Evolutionary conservation across 2,113 vertebrate species (phyloP).

Genomic region (Ascaphus truei): DNA sequence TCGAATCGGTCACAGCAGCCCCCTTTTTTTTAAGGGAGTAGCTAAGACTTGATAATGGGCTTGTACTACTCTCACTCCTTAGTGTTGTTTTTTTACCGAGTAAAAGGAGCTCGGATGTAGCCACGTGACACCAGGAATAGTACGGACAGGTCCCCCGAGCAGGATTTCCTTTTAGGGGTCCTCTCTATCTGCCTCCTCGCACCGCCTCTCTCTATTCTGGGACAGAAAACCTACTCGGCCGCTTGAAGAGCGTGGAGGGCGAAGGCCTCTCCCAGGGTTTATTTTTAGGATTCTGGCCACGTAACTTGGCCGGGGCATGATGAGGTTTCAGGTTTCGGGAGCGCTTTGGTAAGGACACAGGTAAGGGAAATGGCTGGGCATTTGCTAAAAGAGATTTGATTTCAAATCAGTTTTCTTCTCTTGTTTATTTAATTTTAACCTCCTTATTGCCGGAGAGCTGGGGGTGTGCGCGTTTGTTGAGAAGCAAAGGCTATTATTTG

Average conservation of each 20-base stretch:
- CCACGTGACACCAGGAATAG: constrained; percentile 68
- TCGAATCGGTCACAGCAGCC: too few species aligned
- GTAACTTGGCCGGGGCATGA: constrained; percentile 16
- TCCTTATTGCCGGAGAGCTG: too few species aligned
- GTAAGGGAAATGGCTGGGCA: constrained; percentile 18
- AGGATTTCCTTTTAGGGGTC: constrained; percentile 81
- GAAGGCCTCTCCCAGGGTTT: not conserved
- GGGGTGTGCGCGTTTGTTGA: too few species aligned
- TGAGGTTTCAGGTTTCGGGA: constrained; percentile 21
- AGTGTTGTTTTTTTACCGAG: too few species aligned
- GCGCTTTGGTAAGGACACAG: constrained; percentile 35
- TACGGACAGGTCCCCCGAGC: constrained; percentile 35
- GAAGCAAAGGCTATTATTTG: too few species aligned
- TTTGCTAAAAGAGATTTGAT: too few species aligned
- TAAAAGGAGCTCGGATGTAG: constrained; percentile 42
- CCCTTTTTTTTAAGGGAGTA: not conserved
- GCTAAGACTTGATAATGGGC: too few species aligned
- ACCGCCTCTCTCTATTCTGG: constrained; percentile 58
- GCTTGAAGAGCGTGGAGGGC: not conserved
- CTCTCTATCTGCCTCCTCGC: constrained; percentile 32
- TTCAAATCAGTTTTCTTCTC: too few species aligned
- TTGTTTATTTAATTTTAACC: too few species aligned
- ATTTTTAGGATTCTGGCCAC: constrained; percentile 28
- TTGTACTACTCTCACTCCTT: too few species aligned
- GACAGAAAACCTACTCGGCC: constrained; percentile 22